These are phyloP conservation scores for Tapera naevia DNA, from an alignment of 2,797 vertebrate genomes.

Conservation along the genomic window DNA sequence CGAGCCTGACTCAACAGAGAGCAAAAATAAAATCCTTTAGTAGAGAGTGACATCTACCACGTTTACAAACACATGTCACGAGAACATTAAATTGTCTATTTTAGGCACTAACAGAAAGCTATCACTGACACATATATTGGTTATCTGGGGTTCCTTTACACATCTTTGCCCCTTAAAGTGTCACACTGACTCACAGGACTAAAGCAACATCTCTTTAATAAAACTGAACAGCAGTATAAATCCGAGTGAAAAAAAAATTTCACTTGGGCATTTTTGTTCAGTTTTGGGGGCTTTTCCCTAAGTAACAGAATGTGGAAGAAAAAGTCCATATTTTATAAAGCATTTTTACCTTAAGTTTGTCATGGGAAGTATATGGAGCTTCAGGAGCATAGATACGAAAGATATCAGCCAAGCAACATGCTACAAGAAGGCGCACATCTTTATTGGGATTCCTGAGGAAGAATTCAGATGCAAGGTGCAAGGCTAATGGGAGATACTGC, in stretches of 20 bases:
- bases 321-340: not conserved
- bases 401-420: constrained; percentile 98
- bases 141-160: not conserved
- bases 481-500: constrained; percentile 95
- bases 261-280: not conserved
- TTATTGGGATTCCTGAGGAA: constrained; percentile 99
- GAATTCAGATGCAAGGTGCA: constrained; percentile 98
- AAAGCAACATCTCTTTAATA: not conserved
- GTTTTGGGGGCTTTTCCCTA: not conserved
- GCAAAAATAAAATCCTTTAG: not conserved
- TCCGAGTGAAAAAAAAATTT: rapidly evolving
- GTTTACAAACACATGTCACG: not conserved
- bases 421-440: constrained; percentile 96
- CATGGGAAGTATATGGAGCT: constrained; percentile 98
- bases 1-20: constrained; percentile 16
- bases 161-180: not conserved
- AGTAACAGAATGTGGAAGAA: not conserved
- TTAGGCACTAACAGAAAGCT: not conserved
- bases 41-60: not conserved
- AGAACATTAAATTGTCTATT: not conserved
- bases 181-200: not conserved
- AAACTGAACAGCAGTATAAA: not conserved
- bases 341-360: constrained; percentile 94
- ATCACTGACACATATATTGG: not conserved
- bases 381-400: constrained; percentile 99